These are phyloP conservation scores for Homarus americanus DNA, from an alignment of 1,140 invertebrate species.

Conservation along the genomic window DNA sequence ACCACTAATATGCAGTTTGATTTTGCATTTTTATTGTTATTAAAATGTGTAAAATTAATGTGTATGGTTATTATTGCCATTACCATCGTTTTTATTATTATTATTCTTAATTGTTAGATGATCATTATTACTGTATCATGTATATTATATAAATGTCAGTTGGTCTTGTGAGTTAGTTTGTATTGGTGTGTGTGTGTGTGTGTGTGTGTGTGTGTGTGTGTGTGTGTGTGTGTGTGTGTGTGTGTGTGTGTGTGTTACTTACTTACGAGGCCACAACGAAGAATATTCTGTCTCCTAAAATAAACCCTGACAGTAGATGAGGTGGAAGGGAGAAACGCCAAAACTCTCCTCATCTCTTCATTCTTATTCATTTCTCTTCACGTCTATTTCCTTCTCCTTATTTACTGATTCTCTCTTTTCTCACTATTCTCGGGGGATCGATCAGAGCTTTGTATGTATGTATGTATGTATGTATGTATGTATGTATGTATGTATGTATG, in stretches of 20 bases:
- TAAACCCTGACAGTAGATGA: too few species aligned
- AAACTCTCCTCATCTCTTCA: too few species aligned
- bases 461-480: constrained; percentile 14
- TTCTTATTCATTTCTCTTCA: too few species aligned
- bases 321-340: too few species aligned
- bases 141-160: neutral
- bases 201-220: constrained; percentile 7
- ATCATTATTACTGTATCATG: constrained; percentile 29
- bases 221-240: constrained; percentile 16
- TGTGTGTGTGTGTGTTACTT: too few species aligned
- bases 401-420: too few species aligned
- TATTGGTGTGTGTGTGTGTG: too few species aligned
- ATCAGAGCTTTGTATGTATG: neutral
- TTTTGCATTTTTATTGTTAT: constrained; percentile 58
- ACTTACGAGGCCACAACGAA: too few species aligned
- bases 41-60: constrained; percentile 53
- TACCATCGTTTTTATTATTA: constrained; percentile 30
- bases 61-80: constrained; percentile 56
- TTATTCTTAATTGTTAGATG: constrained; percentile 35
- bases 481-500: constrained; percentile 26
- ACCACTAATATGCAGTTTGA: constrained; percentile 44
- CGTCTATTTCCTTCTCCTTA: too few species aligned
- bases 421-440: too few species aligned
- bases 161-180: neutral
- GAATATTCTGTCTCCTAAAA: too few species aligned